Conservation (phyloP, 35 echinoderm and acorn worm genomes). For the Lytechinus pictus region DNA sequence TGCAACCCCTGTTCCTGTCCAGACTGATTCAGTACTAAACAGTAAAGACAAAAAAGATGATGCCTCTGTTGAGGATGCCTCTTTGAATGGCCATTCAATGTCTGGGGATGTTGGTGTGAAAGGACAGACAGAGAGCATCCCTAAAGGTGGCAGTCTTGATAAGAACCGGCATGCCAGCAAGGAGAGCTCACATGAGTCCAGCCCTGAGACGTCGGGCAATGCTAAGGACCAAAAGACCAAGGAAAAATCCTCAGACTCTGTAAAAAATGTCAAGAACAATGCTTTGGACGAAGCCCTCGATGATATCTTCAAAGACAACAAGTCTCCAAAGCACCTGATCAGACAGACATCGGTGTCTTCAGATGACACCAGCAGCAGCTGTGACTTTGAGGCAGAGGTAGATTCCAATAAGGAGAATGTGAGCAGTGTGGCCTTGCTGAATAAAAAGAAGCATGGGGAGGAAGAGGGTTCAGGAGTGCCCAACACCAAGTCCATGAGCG, state of each 20-base stretch:
- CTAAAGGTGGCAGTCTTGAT: background rate
- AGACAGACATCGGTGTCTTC: background rate
- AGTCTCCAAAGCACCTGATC: constrained; percentile 1
- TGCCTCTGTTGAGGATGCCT: background rate
- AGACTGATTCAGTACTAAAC: background rate
- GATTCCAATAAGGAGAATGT: constrained; percentile 47
- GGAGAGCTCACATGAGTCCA: constrained; percentile 36
- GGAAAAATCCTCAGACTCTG: background rate
- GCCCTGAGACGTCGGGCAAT: background rate
- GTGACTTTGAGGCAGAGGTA: constrained; percentile 30
- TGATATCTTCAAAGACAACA: background rate
- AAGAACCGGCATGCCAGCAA: constrained; percentile 23
- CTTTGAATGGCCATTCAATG: background rate
- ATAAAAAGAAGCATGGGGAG: constrained; percentile 12
- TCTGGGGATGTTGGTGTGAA: constrained; percentile 1
- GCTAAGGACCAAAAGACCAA: background rate
- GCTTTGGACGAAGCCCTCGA: background rate
- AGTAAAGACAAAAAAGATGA: constrained; percentile 3
- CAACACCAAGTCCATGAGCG: background rate
- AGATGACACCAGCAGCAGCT: constrained; percentile 11
- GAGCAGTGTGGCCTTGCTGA: constrained; percentile 48
- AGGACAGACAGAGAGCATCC: constrained; percentile 13
- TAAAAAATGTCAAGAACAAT: background rate
- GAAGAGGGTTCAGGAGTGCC: background rate
- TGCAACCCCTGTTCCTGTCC: background rate